Conservation (phyloP, 2,113 vertebrate species). For the Plecturocebus donacophilus region DNA sequence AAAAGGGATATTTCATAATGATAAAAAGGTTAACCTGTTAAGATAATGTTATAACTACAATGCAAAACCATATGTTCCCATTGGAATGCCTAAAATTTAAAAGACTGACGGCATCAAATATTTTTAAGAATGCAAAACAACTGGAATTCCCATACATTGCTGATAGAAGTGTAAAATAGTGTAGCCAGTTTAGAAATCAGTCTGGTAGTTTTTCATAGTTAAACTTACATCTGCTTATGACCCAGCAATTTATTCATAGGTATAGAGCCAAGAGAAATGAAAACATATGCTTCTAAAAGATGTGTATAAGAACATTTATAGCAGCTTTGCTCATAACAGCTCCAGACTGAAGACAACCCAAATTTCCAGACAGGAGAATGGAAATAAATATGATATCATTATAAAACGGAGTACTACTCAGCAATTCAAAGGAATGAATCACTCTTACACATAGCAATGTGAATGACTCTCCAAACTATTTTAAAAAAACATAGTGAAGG, state of each 20-base stretch:
- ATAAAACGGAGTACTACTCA: neutral
- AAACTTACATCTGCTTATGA: neutral
- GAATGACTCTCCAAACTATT: neutral
- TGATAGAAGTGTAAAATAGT: neutral
- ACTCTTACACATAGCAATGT: neutral
- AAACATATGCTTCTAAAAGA: slow-evolving; percentile 1
- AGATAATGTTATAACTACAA: neutral
- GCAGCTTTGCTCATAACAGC: neutral
- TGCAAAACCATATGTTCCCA: neutral
- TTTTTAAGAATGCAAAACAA: neutral
- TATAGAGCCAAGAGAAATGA: slow-evolving; percentile 13
- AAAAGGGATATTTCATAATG: neutral
- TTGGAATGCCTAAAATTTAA: neutral
- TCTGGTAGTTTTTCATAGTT: neutral
- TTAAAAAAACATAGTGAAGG: neutral
- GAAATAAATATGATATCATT: neutral
- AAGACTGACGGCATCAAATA: neutral
- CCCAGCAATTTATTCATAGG: neutral
- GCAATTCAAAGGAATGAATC: neutral
- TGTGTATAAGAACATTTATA: neutral
- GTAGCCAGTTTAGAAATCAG: neutral
- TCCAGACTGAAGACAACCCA: neutral
- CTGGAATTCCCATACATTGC: neutral
- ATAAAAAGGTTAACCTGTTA: neutral
- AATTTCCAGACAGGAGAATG: neutral